These are phyloP conservation scores for Synergus laeviventris DNA, from an alignment of 2,888 invertebrate species.

Conservation along the genomic window DNA sequence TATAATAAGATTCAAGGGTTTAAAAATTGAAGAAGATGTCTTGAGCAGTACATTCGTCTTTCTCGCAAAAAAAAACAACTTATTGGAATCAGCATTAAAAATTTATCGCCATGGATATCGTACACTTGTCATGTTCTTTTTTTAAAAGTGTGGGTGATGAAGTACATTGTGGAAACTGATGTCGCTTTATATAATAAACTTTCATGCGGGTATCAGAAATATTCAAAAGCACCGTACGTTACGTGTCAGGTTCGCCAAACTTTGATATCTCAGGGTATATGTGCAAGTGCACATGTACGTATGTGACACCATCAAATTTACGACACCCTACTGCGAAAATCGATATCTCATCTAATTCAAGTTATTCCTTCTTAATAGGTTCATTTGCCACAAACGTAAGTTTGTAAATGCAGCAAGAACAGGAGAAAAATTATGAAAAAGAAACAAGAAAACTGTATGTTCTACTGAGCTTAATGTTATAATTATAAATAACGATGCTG, in stretches of 20 bases:
- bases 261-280: conserved; percentile 5
- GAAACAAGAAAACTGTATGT: neutral
- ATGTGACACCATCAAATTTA: neutral
- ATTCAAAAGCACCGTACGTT: conserved; percentile 25
- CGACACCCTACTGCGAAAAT: conserved; percentile 17
- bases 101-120: too few species aligned
- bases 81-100: too few species aligned
- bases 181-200: conserved; percentile 26
- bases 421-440: neutral
- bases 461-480: neutral
- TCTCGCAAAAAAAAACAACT: too few species aligned
- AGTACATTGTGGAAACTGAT: neutral
- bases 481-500: neutral
- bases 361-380: conserved; percentile 14
- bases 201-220: conserved; percentile 34
- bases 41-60: neutral
- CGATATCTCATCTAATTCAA: conserved; percentile 31
- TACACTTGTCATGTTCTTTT: neutral
- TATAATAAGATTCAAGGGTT: conserved; percentile 6
- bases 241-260: conserved; percentile 20
- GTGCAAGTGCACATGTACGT: neutral
- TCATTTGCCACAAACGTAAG: neutral
- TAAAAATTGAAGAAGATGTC: conserved; percentile 9
- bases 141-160: neutral
- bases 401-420: neutral